Evolutionary conservation across 2,888 invertebrate genomes (phyloP).

Genomic region (Xylota sylvarum): DNA sequence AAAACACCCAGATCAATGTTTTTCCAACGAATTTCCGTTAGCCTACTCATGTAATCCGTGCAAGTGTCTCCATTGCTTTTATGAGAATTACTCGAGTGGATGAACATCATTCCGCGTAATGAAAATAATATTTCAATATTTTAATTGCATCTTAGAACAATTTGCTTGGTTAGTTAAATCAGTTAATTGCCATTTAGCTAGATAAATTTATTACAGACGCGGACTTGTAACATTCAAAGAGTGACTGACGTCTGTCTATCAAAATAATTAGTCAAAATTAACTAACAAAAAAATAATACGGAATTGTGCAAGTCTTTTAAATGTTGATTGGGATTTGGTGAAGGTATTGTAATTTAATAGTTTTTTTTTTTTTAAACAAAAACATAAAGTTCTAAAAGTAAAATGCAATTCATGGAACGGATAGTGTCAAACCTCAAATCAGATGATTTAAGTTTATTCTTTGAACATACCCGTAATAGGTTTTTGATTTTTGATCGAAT

Average conservation of each 20-base stretch:
- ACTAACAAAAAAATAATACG: too few species aligned
- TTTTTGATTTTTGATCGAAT: too few species aligned
- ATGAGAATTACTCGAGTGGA: not conserved
- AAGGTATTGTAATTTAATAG: too few species aligned
- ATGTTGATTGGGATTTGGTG: not conserved
- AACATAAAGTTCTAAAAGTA: too few species aligned
- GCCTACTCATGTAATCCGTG: not conserved
- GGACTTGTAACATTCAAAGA: constrained; percentile 1
- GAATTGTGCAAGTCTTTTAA: not conserved
- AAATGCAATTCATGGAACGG: too few species aligned
- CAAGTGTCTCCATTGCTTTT: not conserved
- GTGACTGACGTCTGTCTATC: constrained; percentile 1
- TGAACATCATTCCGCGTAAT: constrained; percentile 11
- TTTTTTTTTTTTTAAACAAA: too few species aligned
- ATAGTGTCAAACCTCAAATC: too few species aligned
- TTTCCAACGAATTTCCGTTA: not conserved
- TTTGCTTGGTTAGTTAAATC: constrained; percentile 36
- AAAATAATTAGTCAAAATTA: constrained; percentile 10
- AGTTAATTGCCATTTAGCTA: constrained; percentile 31
- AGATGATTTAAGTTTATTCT: too few species aligned
- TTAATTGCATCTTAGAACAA: constrained; percentile 36
- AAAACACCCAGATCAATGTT: not conserved
- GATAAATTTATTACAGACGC: constrained; percentile 34
- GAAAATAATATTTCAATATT: constrained; percentile 26
- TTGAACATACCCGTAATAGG: too few species aligned